Evolutionary conservation across 2,113 vertebrate species (phyloP).

Genomic region (Elephas maximus): DNA sequence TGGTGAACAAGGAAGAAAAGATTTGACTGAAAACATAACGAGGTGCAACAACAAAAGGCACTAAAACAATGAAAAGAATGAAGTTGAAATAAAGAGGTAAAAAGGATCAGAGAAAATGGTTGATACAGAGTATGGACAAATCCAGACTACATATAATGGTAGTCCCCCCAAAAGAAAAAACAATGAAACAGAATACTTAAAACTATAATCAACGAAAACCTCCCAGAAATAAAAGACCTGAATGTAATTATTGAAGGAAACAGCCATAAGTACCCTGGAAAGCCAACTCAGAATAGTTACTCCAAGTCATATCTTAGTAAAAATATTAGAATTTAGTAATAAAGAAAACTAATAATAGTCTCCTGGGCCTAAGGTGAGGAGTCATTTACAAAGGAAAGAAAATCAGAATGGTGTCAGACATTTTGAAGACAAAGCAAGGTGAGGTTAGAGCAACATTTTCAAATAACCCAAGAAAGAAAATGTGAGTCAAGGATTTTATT

Average conservation of each 20-base stretch:
- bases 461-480: neutral
- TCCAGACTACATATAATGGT: neutral
- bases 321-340: neutral
- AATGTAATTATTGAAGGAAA: neutral
- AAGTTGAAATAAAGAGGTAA: neutral
- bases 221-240: slow-evolving; percentile 15
- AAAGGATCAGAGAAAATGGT: neutral
- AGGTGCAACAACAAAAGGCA: neutral
- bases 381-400: slow-evolving; percentile 39
- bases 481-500: neutral
- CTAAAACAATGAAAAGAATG: neutral
- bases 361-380: neutral
- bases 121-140: neutral
- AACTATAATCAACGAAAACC: slow-evolving; percentile 31
- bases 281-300: slow-evolving; percentile 5
- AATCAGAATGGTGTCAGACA: neutral
- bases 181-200: slow-evolving; percentile 1
- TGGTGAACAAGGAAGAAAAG: neutral
- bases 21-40: neutral
- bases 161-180: slow-evolving; percentile 5
- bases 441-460: slow-evolving; percentile 25
- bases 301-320: neutral
- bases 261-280: neutral
- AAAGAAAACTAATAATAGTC: slow-evolving; percentile 1
- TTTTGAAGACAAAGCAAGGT: neutral